Percentiles rank a stretch among this genome's conserved stretches.
Conservation (phyloP, 2,888 invertebrate species). For the Chrysotoxum bicinctum region DNA sequence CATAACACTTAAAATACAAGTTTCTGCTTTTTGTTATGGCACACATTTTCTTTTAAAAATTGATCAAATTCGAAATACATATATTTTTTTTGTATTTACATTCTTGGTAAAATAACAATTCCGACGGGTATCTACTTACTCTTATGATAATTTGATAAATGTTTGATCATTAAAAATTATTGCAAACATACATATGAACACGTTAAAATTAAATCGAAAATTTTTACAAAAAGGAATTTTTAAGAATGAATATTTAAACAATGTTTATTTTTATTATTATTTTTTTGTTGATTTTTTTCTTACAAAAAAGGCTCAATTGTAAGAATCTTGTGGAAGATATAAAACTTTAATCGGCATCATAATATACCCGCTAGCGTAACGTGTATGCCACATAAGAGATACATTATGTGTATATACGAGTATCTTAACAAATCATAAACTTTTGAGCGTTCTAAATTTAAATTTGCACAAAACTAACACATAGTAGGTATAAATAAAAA, state of each 20-base stretch:
- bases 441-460: conserved; percentile 34
- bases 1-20: no score
- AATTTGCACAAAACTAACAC: conserved; percentile 19
- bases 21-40: no score
- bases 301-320: conserved; percentile 19
- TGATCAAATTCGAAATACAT: no score
- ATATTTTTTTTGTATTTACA: no score
- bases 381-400: conserved; percentile 24
- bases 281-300: background rate
- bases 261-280: conserved; percentile 12
- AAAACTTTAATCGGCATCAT: background rate
- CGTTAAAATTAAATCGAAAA: no score
- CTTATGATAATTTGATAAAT: no score
- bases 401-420: background rate
- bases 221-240: background rate
- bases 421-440: conserved; percentile 20
- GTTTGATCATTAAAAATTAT: no score
- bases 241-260: conserved; percentile 2
- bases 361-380: conserved; percentile 6
- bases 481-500: background rate
- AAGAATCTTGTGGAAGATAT: background rate
- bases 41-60: no score
- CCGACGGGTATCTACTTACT: no score
- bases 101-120: no score
- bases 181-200: no score